phyloP scores from a whole-genome alignment of 64 coral and sea anemone genomes.

The Acropora tenuis region DNA sequence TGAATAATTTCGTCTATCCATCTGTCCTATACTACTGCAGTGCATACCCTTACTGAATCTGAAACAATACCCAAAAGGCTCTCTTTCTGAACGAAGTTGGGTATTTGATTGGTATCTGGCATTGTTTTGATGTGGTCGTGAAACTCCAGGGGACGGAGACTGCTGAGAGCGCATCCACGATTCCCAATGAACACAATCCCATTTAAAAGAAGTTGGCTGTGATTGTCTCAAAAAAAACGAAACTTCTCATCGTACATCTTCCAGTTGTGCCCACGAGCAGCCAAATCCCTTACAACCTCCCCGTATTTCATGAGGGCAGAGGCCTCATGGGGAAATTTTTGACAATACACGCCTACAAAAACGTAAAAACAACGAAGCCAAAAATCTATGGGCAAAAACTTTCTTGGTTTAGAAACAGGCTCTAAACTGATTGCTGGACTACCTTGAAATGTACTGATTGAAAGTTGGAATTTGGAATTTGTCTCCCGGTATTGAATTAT shows the following conservation, averaged over 20 bases:
- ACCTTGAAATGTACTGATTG: slow-evolving; percentile 6
- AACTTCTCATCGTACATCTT: slow-evolving; percentile 23
- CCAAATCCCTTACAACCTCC: slow-evolving; percentile 33
- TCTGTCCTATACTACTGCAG: not conserved
- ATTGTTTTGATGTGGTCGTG: not conserved
- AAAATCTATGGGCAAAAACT: not conserved
- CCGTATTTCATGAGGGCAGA: slow-evolving; percentile 53
- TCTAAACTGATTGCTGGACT: slow-evolving; percentile 13
- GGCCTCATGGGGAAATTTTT: slow-evolving; percentile 41
- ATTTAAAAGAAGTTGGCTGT: slow-evolving; percentile 7
- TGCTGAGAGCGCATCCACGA: slow-evolving; percentile 40
- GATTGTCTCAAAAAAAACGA: not conserved
- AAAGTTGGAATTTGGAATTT: slow-evolving; percentile 51
- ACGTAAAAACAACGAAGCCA: slow-evolving; percentile 23
- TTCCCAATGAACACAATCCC: slow-evolving; percentile 31
- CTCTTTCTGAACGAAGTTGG: not conserved
- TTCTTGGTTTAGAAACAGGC: slow-evolving; percentile 9
- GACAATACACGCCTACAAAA: slow-evolving; percentile 38
- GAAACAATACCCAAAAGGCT: slow-evolving; percentile 5
- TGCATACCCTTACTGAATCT: slow-evolving; percentile 12
- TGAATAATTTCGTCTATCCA: no score
- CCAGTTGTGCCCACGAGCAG: slow-evolving; percentile 45
- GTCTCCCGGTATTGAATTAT: not conserved
- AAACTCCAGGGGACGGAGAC: not conserved
- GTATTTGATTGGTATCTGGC: not conserved